Evolutionary conservation across 2,888 invertebrate species (phyloP), one percentile per base, ranked within the genome.

Genomic region (Crocallis elinguaria): DNA sequence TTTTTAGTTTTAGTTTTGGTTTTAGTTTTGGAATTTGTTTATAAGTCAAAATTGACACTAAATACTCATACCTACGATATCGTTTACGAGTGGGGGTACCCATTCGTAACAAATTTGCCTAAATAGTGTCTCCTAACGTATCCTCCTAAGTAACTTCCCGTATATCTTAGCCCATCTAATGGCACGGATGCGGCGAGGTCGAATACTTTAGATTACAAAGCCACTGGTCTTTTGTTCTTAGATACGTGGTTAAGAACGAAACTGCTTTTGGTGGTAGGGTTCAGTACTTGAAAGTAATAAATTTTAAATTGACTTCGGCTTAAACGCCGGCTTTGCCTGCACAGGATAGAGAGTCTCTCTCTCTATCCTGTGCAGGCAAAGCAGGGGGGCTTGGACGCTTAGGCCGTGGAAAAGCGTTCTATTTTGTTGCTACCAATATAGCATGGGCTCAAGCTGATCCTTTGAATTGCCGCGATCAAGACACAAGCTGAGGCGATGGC

Each of bases 181-280:
- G 49, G 41, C 43, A 37, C 57, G 63, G 60, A 64, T 63, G 57
- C 57, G 44, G 11, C 66, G 67, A 75, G 73, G 73, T 49, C 62
- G 30, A 59, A 65, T 38, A 32, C 52, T 55, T 64, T 57, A 57
- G 27, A 23, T 16, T 25, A 58, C 46, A 53, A 60, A 59, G 33
- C 29, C 45, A 49, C 43, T 52, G 51, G 35, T 1, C 53, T 57
- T 14, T 14, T 57, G 43, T 52, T 27, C 0, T 3, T 44, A 33
- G 32, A 44, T 33, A 39, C 44, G 9, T 1, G 12, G 49, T 3
- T 6, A 44, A 39, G 33, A 16, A 12, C 6, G 33, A 33, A 14
- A 4, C 0, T 9, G 7, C 0, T 4, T 6, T 2, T 19, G 0
- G 17, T n/a, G 1, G 11, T 17, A 7, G 43, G 48, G 53, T 54